Percentiles rank a stretch among this genome's conserved stretches.
Conservation (phyloP, 2,888 invertebrate genomes). For the Brachypalpus laphriformis region DNA sequence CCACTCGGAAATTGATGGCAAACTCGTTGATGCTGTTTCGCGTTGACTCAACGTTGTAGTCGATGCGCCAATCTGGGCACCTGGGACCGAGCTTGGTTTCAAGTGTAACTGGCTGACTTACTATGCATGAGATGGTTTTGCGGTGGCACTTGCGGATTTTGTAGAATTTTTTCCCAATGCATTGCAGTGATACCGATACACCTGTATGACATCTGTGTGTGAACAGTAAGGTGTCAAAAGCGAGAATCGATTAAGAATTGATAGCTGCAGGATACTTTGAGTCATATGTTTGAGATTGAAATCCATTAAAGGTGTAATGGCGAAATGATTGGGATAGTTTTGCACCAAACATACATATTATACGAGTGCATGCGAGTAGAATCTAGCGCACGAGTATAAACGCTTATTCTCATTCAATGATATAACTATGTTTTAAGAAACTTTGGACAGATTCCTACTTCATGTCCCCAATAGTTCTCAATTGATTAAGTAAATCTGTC, state of each 20-base stretch:
- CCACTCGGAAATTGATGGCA: conserved; percentile 31
- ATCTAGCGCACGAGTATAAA: no score
- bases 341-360: no score
- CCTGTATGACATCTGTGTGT: not conserved
- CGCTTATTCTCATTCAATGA: no score
- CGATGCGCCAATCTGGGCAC: conserved; percentile 14
- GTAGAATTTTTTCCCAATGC: not conserved
- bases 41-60: not conserved
- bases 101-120: conserved; percentile 7
- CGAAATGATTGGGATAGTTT: no score
- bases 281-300: not conserved
- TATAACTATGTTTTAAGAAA: no score
- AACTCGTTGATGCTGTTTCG: not conserved
- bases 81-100: conserved; percentile 1
- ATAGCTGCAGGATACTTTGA: not conserved
- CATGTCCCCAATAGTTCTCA: no score
- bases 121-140: conserved; percentile 10
- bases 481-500: no score
- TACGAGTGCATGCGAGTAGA: no score
- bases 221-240: not conserved
- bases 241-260: not conserved
- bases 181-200: not conserved
- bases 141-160: conserved; percentile 5
- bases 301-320: no score
- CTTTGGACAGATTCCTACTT: no score